Conservation (phyloP, 2,113 vertebrate genomes). For the Anguilla rostrata region DNA sequence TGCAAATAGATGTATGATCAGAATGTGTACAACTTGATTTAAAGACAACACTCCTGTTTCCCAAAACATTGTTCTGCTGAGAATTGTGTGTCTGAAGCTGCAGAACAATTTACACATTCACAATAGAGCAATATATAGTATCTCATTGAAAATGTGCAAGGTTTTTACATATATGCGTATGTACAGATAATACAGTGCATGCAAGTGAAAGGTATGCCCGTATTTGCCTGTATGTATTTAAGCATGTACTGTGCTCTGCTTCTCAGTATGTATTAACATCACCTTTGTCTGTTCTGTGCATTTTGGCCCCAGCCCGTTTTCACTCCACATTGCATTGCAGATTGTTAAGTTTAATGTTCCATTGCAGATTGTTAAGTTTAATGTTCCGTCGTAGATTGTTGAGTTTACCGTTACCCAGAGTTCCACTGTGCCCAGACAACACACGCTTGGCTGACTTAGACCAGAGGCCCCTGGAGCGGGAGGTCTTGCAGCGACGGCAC, state of each 20-base stretch:
- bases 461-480: neutral
- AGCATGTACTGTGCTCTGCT: neutral
- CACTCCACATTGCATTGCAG: too few species aligned
- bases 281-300: neutral
- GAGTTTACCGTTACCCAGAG: neutral
- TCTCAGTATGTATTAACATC: neutral
- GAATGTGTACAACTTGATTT: neutral
- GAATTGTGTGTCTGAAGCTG: neutral
- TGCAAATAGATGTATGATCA: neutral
- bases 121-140: neutral
- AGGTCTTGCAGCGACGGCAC: neutral
- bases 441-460: neutral
- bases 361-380: neutral
- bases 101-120: neutral
- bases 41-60: neutral
- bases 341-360: neutral
- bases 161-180: neutral
- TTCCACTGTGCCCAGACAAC: neutral
- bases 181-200: neutral
- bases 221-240: neutral
- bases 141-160: too few species aligned
- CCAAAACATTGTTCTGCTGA: neutral
- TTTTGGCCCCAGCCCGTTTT: neutral
- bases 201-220: neutral
- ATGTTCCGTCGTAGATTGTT: neutral